Conservation (phyloP, 2,797 vertebrate species). For the Oryzias dopingdopingensis region DNA sequence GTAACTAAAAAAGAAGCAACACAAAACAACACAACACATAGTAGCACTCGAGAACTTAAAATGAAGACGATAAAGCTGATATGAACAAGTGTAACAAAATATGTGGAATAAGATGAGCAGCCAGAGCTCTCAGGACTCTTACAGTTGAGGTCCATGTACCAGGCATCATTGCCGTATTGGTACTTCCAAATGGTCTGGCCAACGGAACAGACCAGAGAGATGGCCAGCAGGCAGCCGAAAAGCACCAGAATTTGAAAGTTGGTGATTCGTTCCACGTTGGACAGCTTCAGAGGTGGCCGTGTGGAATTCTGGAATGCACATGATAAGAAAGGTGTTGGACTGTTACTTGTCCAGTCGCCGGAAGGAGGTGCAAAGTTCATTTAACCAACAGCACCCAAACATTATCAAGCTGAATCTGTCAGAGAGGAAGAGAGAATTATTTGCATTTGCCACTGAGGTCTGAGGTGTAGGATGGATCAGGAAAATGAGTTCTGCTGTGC, state of each 20-base stretch:
- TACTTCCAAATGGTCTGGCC: conserved; percentile 97
- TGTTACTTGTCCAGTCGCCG: too few relatives aligned
- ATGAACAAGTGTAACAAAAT: conserved; percentile 79
- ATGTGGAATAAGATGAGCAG: conserved; percentile 69
- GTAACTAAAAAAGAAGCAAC: conserved; percentile 73
- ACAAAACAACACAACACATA: conserved; percentile 70
- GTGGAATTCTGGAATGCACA: conserved; percentile 88
- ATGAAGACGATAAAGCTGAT: conserved; percentile 70
- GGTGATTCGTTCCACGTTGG: conserved; percentile 97
- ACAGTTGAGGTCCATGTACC: conserved; percentile 99
- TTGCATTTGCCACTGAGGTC: too few relatives aligned
- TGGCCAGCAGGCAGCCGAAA: conserved; percentile 95
- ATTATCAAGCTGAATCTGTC: too few relatives aligned
- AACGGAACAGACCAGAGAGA: conserved; percentile 95
- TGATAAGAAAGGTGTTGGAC: not conserved
- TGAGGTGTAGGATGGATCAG: too few relatives aligned
- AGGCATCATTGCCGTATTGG: conserved; percentile 88
- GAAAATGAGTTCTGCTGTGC: too few relatives aligned
- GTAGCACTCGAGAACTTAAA: conserved; percentile 73
- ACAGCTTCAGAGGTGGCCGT: conserved; percentile 94
- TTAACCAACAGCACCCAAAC: too few relatives aligned
- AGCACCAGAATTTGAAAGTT: conserved; percentile 98
- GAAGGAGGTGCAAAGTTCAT: not conserved
- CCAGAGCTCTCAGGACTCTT: conserved; percentile 72
- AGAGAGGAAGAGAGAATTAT: too few relatives aligned